A percentile compares a stretch with the other conserved stretches of the same genome.
Evolutionary conservation across 2,797 vertebrate genomes (phyloP).

Genomic region (Staurois parvus): DNA sequence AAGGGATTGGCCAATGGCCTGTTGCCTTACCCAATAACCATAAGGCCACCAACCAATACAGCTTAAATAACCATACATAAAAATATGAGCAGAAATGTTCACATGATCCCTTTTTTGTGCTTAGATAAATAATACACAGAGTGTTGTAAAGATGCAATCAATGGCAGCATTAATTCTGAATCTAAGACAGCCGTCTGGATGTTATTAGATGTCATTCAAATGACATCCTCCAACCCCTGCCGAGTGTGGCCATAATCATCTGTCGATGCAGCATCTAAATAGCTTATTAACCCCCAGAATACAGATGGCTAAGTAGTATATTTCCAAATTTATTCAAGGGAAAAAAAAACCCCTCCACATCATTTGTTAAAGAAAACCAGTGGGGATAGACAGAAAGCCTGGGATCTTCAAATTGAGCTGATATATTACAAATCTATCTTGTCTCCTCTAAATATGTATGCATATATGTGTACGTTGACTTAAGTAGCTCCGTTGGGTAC

Average conservation of each 20-base stretch:
- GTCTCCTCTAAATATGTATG: conserved; percentile 9
- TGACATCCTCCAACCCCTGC: not conserved
- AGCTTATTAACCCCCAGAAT: not conserved
- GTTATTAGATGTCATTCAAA: not conserved
- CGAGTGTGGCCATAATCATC: not conserved
- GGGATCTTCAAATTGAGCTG: not conserved
- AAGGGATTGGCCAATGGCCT: too few species aligned
- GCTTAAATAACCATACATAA: too few species aligned
- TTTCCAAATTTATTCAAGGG: conserved; percentile 2
- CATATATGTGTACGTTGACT: conserved; percentile 5
- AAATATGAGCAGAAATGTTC: too few species aligned
- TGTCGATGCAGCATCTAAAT: not conserved
- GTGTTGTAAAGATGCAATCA: not conserved
- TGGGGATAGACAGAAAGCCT: not conserved
- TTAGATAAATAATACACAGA: too few species aligned
- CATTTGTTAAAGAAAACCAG: not conserved
- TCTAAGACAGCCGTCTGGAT: not conserved
- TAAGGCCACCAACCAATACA: too few species aligned
- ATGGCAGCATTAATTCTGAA: not conserved
- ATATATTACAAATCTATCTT: not conserved
- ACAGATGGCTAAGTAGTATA: not conserved
- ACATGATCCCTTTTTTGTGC: too few species aligned
- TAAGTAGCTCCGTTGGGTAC: conserved; percentile 6
- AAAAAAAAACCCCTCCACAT: not conserved
- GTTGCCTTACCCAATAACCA: too few species aligned